These are phyloP conservation scores for Sebastolobus altivelis DNA, from an alignment of 2,797 vertebrate genomes.

Conservation along the genomic window DNA sequence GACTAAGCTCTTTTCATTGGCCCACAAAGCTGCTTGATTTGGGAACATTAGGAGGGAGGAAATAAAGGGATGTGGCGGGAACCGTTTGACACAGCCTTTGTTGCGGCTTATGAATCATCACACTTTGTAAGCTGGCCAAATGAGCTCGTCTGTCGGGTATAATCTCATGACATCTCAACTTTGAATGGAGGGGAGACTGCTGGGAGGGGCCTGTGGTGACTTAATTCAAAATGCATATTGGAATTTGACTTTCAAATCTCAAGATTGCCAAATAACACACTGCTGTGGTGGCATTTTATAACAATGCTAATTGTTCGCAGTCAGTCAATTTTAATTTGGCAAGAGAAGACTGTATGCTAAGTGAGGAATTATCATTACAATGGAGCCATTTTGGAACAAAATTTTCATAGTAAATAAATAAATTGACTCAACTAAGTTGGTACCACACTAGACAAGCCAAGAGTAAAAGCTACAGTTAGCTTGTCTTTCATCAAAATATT, in stretches of 20 bases:
- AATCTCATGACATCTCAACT: conserved; percentile 58
- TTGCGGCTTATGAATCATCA: conserved; percentile 67
- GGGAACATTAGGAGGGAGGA: conserved; percentile 58
- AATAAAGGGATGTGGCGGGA: conserved; percentile 49
- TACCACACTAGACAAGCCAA: background rate
- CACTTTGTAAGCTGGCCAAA: conserved; percentile 52
- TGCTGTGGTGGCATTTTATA: background rate
- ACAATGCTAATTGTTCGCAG: background rate
- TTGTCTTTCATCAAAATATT: background rate
- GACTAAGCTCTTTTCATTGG: conserved; percentile 75
- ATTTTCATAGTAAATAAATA: background rate
- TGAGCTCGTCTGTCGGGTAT: conserved; percentile 31
- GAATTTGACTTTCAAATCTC: background rate
- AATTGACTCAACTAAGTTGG: background rate
- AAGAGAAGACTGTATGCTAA: background rate
- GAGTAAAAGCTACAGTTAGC: background rate
- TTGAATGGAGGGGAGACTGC: conserved; percentile 10
- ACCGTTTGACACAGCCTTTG: conserved; percentile 61
- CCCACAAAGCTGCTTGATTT: conserved; percentile 69
- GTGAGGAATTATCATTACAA: background rate
- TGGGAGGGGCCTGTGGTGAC: background rate
- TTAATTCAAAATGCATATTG: background rate
- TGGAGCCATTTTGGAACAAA: no score
- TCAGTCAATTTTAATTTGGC: background rate
- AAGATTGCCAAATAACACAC: background rate